A percentile compares a stretch with the other conserved stretches of the same genome.
Evolutionary conservation across 2,797 vertebrate genomes (phyloP).

Genomic region (Neoniphon sammara): DNA sequence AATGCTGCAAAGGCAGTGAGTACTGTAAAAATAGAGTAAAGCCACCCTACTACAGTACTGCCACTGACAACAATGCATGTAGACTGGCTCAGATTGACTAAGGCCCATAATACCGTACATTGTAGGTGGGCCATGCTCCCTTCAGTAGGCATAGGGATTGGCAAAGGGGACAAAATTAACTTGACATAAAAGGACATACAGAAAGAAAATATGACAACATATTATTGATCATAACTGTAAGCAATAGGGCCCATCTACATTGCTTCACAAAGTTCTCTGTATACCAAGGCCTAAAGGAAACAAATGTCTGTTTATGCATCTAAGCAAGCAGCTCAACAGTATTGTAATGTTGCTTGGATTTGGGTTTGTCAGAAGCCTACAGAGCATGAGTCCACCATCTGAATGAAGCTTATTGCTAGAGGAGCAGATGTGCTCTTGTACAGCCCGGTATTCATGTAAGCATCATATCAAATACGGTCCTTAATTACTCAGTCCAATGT

Average conservation of each 20-base stretch:
- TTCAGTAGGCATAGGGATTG: neutral
- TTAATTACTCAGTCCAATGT: conserved; percentile 9
- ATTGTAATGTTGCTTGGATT: conserved; percentile 10
- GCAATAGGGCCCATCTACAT: neutral
- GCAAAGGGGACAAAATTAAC: neutral
- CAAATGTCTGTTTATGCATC: conserved; percentile 23
- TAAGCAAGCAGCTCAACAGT: neutral
- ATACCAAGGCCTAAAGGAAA: neutral
- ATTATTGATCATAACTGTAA: neutral
- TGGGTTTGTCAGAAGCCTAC: conserved; percentile 17
- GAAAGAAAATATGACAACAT: conserved; percentile 16
- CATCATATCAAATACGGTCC: conserved; percentile 30
- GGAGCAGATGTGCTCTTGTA: conserved; percentile 62
- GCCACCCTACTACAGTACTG: neutral
- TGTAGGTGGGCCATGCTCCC: neutral
- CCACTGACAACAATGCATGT: neutral
- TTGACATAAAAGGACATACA: neutral
- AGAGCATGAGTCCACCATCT: conserved; percentile 45
- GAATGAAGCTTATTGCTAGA: conserved; percentile 83
- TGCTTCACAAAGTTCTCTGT: conserved; percentile 1
- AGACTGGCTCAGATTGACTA: neutral
- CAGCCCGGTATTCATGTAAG: conserved; percentile 34
- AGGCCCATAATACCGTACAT: too few species aligned
- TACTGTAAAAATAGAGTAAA: neutral
- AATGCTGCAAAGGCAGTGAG: neutral